phyloP scores from a whole-genome alignment of 2,888 invertebrate species.

The Rosalia funebris region DNA sequence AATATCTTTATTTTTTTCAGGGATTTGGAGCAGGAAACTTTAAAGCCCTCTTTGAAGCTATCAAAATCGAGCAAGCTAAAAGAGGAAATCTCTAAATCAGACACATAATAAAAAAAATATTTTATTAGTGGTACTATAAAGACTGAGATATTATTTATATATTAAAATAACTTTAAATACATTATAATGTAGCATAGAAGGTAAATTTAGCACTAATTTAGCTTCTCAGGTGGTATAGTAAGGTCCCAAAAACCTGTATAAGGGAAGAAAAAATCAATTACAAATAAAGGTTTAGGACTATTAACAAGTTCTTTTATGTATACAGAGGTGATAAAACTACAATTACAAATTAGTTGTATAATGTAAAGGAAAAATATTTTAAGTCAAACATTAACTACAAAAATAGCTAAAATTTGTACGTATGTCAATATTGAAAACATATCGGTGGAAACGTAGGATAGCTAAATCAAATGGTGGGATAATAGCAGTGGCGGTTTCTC shows the following conservation, averaged over 20 bases:
- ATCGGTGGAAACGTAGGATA: no score
- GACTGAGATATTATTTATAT: constrained; percentile 13
- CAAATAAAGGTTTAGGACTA: constrained; percentile 1
- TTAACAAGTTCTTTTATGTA: no score
- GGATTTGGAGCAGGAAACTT: constrained; percentile 99
- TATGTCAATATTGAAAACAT: no score
- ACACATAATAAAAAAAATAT: not conserved
- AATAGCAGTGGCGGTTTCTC: no score
- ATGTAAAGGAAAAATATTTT: no score
- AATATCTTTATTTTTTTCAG: no score
- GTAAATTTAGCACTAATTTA: not conserved
- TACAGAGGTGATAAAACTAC: no score
- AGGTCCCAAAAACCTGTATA: constrained; percentile 47
- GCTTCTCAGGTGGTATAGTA: constrained; percentile 31
- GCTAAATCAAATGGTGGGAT: no score
- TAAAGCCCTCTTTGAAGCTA: constrained; percentile 96
- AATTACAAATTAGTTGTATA: no score
- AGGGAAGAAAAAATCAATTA: constrained; percentile 1
- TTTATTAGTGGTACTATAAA: constrained; percentile 16
- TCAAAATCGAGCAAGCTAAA: constrained; percentile 92
- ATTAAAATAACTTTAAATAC: not conserved
- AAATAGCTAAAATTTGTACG: no score
- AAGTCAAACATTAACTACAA: no score
- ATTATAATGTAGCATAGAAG: not conserved
- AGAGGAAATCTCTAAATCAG: constrained; percentile 82